Evolutionary conservation across 1,140 invertebrate genomes (phyloP), one percentile per base, ranked within the genome.

Genomic region (Galendromus occidentalis): DNA sequence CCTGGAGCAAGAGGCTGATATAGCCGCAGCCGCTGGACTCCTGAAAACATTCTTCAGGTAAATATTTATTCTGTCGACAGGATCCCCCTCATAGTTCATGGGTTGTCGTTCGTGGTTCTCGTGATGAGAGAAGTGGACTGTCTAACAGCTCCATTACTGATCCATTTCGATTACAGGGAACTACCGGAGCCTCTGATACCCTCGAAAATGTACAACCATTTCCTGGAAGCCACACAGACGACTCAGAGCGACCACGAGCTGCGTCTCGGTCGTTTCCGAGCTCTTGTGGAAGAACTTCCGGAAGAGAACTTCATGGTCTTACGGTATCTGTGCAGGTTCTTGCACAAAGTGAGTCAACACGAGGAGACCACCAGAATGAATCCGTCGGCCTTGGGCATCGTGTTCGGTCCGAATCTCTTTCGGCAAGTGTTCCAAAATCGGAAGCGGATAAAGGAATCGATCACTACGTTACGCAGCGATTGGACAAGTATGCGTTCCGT

Each of bases 351-450:
- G 9, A 67, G 72, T 1, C 69, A 71, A 39, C 68, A 74, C 64
- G 73, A 76, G 47, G 65, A 65, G n/a, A 55, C 47, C 9, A 77
- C 76, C 67, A 76, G 75, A 67, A 77, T 77, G 76, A 71, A 70
- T 33, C 69, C 75, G 7, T 72, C 73, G 69, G 71, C 74, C n/a
- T 65, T 77, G 22, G 74, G 72, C 18, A 77, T 76, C 65, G 72
- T 76, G 17, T 77, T 77, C 72, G 76, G 75, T 67, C 75, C 76
- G 45, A 76, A 75, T 69, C 44, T 77, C 7, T 77, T 77, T 68
- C 74, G 72, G 75, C 76, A 69, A 68, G 69, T 45, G 9, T 39
- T 39, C 9, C 33, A 4, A 39, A 4, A 39, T 4, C 4, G 33
- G 33, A 39, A 39, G 33, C n/a, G n/a, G n/a, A n/a, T n/a, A n/a